Evolutionary conservation across 2,888 invertebrate species (phyloP).

Genomic region (Eumerus sabulonum): DNA sequence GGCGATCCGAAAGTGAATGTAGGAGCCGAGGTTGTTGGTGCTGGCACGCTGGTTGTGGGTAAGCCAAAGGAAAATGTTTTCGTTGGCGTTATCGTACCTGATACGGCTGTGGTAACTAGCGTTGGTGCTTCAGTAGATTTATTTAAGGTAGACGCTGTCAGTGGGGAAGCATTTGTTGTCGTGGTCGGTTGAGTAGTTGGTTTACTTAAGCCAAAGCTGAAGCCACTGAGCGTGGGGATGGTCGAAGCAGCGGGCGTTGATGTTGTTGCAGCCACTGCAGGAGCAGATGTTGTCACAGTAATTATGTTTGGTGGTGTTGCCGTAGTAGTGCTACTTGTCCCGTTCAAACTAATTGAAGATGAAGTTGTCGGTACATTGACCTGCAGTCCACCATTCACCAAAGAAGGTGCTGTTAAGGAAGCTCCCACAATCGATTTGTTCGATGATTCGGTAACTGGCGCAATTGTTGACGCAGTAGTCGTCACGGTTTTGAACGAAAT

Average conservation of each 20-base stretch:
- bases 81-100: neutral
- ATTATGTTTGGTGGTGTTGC: neutral
- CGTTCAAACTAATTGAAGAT: neutral
- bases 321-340: neutral
- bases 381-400: conserved; percentile 2
- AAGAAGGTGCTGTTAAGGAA: conserved; percentile 16
- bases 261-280: neutral
- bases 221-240: conserved; percentile 25
- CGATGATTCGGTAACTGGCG: conserved; percentile 3
- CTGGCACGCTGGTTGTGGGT: conserved; percentile 2
- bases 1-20: conserved; percentile 31
- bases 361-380: neutral
- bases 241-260: conserved; percentile 13
- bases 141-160: neutral
- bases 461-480: conserved; percentile 29
- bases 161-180: conserved; percentile 4
- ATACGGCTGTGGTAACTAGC: neutral
- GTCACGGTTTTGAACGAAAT: conserved; percentile 34
- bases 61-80: conserved; percentile 36
- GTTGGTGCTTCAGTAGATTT: conserved; percentile 18
- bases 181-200: conserved; percentile 59
- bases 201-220: conserved; percentile 43
- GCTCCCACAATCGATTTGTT: neutral
- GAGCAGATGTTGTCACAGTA: neutral
- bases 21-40: conserved; percentile 16